Percentiles rank a stretch among this genome's conserved stretches.
Conservation (phyloP, 2,888 invertebrate species). For the Idaea straminata region DNA sequence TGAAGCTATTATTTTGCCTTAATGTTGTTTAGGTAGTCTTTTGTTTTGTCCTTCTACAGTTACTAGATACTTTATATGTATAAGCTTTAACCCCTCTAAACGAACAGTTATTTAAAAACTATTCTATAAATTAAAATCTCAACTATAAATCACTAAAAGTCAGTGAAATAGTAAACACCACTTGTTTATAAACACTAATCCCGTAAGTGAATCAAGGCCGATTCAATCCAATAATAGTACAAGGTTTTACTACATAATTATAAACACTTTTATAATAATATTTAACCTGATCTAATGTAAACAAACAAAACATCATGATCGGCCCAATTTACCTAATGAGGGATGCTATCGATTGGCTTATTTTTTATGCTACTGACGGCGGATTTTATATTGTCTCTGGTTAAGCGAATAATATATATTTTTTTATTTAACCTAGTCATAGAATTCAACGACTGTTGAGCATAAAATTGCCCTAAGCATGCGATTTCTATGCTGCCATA, state of each 20-base stretch:
- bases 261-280: neutral
- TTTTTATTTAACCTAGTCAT: too few relatives aligned
- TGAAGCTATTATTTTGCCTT: neutral
- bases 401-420: too few relatives aligned
- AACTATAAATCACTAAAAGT: neutral
- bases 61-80: too few relatives aligned
- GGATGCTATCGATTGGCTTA: too few relatives aligned
- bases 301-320: conserved; percentile 6
- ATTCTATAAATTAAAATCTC: neutral
- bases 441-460: too few relatives aligned
- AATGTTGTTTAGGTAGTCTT: neutral
- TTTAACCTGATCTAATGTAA: neutral
- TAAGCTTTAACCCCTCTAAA: too few relatives aligned
- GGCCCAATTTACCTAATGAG: neutral
- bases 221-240: conserved; percentile 18
- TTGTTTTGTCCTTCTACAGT: too few relatives aligned
- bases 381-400: too few relatives aligned
- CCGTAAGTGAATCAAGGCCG: conserved; percentile 1
- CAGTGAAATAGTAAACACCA: neutral
- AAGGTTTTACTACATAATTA: conserved; percentile 21
- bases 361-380: too few relatives aligned
- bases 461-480: too few relatives aligned
- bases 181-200: neutral
- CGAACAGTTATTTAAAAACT: neutral
- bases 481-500: too few relatives aligned